phyloP scores from a whole-genome alignment of 2,888 invertebrate genomes.

The Phlogophora meticulosa region DNA sequence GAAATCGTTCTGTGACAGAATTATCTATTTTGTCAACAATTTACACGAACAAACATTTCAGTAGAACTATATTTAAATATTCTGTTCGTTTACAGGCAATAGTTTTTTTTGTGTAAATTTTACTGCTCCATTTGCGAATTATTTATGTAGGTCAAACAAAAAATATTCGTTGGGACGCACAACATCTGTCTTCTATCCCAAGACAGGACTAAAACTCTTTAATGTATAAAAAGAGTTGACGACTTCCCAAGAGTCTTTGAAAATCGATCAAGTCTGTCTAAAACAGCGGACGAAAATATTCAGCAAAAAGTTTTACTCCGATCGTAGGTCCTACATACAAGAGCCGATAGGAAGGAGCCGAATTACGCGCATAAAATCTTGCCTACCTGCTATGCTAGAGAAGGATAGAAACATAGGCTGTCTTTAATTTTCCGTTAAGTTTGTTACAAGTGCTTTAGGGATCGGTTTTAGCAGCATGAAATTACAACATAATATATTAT shows the following conservation, averaged over 20 bases:
- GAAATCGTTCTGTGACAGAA: neutral
- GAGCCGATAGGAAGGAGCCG: constrained; percentile 11
- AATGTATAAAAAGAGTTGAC: constrained; percentile 56
- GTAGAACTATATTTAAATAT: neutral
- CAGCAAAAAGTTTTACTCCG: constrained; percentile 36
- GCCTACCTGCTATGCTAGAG: constrained; percentile 5
- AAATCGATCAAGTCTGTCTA: constrained; percentile 47
- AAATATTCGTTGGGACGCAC: constrained; percentile 17
- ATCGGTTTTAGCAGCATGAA: neutral
- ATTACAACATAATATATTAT: no score
- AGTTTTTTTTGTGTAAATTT: constrained; percentile 9
- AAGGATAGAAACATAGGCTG: neutral
- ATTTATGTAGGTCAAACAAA: constrained; percentile 38
- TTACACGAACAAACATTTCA: neutral
- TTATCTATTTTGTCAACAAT: neutral
- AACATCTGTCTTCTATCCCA: constrained; percentile 44
- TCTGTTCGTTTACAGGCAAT: neutral
- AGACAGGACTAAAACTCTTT: constrained; percentile 39
- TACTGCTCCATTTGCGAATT: constrained; percentile 2
- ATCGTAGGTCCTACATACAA: constrained; percentile 31
- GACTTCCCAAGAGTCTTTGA: constrained; percentile 51
- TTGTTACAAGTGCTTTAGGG: neutral
- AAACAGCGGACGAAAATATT: constrained; percentile 48
- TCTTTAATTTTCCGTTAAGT: neutral
- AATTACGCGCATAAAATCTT: constrained; percentile 15